These are phyloP conservation scores for Cardiocondyla obscurior DNA, from an alignment of 1,140 invertebrate species.

Conservation along the genomic window DNA sequence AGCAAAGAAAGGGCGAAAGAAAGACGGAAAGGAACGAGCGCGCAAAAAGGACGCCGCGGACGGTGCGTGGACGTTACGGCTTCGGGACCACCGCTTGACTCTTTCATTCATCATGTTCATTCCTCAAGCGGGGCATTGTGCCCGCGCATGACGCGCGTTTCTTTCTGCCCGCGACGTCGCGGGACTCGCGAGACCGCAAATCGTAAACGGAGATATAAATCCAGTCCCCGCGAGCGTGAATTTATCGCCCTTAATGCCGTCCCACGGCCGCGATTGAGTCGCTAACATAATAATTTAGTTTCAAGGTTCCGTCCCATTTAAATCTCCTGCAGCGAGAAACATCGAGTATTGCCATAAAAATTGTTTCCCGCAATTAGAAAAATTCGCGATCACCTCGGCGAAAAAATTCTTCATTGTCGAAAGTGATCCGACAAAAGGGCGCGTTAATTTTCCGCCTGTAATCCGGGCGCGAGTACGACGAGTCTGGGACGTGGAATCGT, in stretches of 20 bases:
- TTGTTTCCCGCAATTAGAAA: neutral
- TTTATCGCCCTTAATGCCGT: neutral
- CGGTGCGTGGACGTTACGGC: slow-evolving; percentile 63
- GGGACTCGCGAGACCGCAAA: slow-evolving; percentile 42
- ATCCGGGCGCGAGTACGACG: neutral
- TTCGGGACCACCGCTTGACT: slow-evolving; percentile 65
- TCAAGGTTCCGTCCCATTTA: neutral
- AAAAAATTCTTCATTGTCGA: neutral
- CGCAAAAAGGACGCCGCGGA: slow-evolving; percentile 56
- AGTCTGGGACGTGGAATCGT: neutral
- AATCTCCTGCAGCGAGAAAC: neutral
- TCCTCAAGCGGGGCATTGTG: slow-evolving; percentile 60
- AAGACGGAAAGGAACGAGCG: slow-evolving; percentile 7
- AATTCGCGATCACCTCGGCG: neutral
- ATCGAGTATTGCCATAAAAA: neutral
- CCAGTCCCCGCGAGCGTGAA: neutral
- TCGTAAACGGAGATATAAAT: slow-evolving; percentile 51
- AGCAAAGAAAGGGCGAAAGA: slow-evolving; percentile 30
- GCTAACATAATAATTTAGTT: slow-evolving; percentile 4
- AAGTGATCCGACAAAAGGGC: neutral
- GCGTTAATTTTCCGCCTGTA: slow-evolving; percentile 42
- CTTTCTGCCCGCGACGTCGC: slow-evolving; percentile 40
- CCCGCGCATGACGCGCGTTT: slow-evolving; percentile 54
- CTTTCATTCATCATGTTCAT: slow-evolving; percentile 69
- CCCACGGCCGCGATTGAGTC: neutral